Evolutionary conservation across 2,113 vertebrate genomes (phyloP), one percentile per base, ranked within the genome.

Genomic region (Fregetta grallaria): DNA sequence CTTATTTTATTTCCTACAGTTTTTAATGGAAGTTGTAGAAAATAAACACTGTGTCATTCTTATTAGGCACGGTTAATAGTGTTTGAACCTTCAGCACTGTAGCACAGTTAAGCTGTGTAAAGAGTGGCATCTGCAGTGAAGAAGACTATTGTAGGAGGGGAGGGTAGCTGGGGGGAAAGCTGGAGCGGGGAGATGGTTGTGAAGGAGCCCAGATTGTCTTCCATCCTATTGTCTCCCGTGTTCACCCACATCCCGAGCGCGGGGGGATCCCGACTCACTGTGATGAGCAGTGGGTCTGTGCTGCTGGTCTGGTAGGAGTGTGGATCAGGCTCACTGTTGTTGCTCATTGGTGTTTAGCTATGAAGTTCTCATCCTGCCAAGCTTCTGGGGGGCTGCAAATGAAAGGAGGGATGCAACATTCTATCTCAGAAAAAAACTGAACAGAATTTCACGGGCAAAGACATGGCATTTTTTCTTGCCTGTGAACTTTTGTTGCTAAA

Each of bases 221-320:
- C 22, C 30, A 0, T 30, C 47, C 50, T 30, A 4, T 72, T 0
- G 1, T 40, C 29, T 70, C 8, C 42, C 2, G 1, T 53, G 36
- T 53, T 84, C 38, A 32, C n/a, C 14, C 26, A 6, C 45, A 29
- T 27, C 36, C 59, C 55, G 18, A 30, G 68, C 0, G 0, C 3
- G 13, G 40, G 71, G 52, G 47, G 25, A 32, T 44, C 36, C 63
- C 2, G 2, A 3, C 19, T 47, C 0, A 0, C 52, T 26, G 56
- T 27, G 65, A 3, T 11, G 70, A 45, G 44, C 25, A 15, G 44
- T 5, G 17, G 20, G 53, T 38, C 36, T 13, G 26, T 61, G 38
- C 53, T 2, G 0, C 18, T 30, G 65, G 5, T 29, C n/a, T 58
- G 73, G n/a, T 70, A 66, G 8, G 15, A n/a, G 22, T 2, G 17